These are phyloP conservation scores for Zosterops borbonicus DNA, from an alignment of 2,113 vertebrate genomes.

Conservation along the genomic window DNA sequence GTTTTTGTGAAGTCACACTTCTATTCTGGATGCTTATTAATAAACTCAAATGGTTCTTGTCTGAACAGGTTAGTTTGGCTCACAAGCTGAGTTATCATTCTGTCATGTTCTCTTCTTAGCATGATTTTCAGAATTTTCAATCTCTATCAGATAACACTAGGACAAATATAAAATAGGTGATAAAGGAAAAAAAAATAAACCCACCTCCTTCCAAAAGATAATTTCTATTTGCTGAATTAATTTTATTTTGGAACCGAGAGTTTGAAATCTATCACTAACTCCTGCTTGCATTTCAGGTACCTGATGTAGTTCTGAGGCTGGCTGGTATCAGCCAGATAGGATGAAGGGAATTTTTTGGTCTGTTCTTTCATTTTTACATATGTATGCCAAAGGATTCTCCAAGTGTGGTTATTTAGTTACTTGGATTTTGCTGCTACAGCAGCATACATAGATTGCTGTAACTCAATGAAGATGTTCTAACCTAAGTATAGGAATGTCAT, in stretches of 20 bases:
- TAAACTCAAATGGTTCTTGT: background rate
- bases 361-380: slow-evolving; percentile 1
- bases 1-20: background rate
- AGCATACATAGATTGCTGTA: background rate
- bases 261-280: background rate
- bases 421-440: background rate
- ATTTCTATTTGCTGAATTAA: background rate
- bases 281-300: background rate
- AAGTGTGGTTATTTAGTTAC: background rate
- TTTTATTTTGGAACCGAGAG: background rate
- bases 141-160: background rate
- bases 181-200: background rate
- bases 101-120: background rate
- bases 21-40: background rate
- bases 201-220: background rate
- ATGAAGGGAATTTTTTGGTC: background rate
- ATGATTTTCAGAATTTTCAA: background rate
- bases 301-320: background rate
- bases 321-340: background rate
- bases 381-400: background rate
- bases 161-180: background rate
- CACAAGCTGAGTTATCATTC: background rate
- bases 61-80: background rate
- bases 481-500: background rate
- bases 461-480: background rate